Evolutionary conservation across 1,140 invertebrate species (phyloP), one percentile per base, ranked within the genome.

Genomic region (Littorina saxatilis): DNA sequence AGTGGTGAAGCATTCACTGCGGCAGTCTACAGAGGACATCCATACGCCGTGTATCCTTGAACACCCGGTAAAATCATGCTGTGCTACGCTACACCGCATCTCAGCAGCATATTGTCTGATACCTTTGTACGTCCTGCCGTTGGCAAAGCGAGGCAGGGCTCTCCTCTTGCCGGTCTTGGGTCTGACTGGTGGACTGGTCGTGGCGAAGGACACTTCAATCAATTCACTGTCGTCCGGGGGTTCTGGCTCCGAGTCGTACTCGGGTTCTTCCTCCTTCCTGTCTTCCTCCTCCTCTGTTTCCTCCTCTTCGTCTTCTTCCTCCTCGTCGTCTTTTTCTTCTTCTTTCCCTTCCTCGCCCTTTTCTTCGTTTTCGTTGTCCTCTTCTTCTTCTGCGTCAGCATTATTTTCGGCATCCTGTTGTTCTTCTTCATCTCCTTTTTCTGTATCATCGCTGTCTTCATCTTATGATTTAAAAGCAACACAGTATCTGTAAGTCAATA

Each of bases 41-140:
- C n/a, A n/a, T n/a, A n/a, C n/a, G n/a, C n/a, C n/a, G n/a, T n/a
- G n/a, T n/a, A n/a, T n/a, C n/a, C n/a, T n/a, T n/a, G n/a, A n/a
- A n/a, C n/a, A n/a, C n/a, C n/a, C n/a, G n/a, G n/a, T n/a, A n/a
- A n/a, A n/a, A n/a, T n/a, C n/a, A n/a, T n/a, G n/a, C n/a, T n/a
- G n/a, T n/a, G n/a, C n/a, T n/a, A n/a, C 58, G n/a, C 27, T 61
- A 61, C 58, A 61, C 58, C 58, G 20, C 9, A 61, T 61, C 5
- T 29, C 20, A n/a, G 58, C 23, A n/a, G n/a, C 58, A 61, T 47
- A 17, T 17, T 47, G 43, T 47, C 5, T 13, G 70, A 27, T 78
- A 78, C 76, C 76, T 78, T 66, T 78, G 39, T 78, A 78, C 32
- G 76, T 78, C 0, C 76, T 55, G 23, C 76, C 76, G 37, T 78